phyloP scores from a whole-genome alignment of 2,888 invertebrate species.

The Hybos culiciformis region DNA sequence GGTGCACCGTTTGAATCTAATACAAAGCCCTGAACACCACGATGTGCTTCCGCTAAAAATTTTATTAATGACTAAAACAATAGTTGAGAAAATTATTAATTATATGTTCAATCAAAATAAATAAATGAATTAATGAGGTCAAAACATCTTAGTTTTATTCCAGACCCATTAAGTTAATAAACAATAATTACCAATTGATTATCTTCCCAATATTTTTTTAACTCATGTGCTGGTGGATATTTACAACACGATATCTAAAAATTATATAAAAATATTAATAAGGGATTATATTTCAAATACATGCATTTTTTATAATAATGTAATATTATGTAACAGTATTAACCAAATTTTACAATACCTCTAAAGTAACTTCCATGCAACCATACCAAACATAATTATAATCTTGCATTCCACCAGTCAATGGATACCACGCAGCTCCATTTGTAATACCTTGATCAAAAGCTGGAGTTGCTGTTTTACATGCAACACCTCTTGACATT shows the following conservation, averaged over 20 bases:
- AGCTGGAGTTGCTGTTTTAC: conserved; percentile 58
- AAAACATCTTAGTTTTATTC: not conserved
- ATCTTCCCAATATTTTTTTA: conserved; percentile 76
- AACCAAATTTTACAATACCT: too few relatives aligned
- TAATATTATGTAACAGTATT: too few relatives aligned
- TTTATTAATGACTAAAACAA: conserved; percentile 59
- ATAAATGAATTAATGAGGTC: not conserved
- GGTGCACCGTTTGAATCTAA: conserved; percentile 64
- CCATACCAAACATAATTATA: conserved; percentile 89
- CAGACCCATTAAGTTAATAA: not conserved
- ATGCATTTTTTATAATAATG: too few relatives aligned
- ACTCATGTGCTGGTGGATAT: conserved; percentile 66
- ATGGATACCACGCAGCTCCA: conserved; percentile 86
- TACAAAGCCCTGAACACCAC: conserved; percentile 81
- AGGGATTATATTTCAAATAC: too few relatives aligned
- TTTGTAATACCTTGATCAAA: conserved; percentile 88
- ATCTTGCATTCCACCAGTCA: conserved; percentile 59
- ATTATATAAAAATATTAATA: too few relatives aligned
- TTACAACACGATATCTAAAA: conserved; percentile 93
- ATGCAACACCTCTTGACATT: conserved; percentile 76
- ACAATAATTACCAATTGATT: conserved; percentile 54
- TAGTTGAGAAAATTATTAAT: conserved; percentile 8
- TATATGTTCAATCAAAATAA: conserved; percentile 16
- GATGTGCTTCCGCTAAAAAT: conserved; percentile 72
- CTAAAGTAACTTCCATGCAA: conserved; percentile 89